Evolutionary conservation across 2,797 vertebrate species (phyloP), one percentile per base, ranked within the genome.

Genomic region (Sandelia bainsii): DNA sequence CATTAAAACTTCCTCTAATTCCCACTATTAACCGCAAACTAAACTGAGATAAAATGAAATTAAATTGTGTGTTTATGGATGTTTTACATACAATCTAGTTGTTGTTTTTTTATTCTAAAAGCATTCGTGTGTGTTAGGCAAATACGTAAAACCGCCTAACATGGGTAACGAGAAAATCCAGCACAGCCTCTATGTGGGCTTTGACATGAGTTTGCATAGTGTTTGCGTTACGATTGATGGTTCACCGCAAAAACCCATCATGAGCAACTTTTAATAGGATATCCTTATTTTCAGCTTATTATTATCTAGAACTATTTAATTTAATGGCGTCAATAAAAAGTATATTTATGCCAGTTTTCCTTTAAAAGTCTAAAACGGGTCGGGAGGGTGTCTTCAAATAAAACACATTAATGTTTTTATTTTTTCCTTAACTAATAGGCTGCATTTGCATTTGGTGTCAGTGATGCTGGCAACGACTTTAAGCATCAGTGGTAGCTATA

Each of bases 141-240:
- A 65, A 77, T 63, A 62, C n/a, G 10, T 8, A 20, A 37, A 53
- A 16, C 44, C n/a, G 19, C 19, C n/a, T 17, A 59, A 29, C 48
- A n/a, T 25, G 51, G 3, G 3, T 51, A 58, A 68, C 6, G 1
- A 42, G 58, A 27, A 50, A 53, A 69, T 25, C 25, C 17, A 44
- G 29, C 51, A 42, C 17, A 2, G 23, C 17, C 2, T 10, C n/a
- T 51, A 22, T 4, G 10, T 8, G 60, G 49, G 32, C 32, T 34
- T 34, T 51, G 6, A 9, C 10, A 20, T 0, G 4, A 65, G 4
- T 64, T 69, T 78, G 52, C 64, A 46, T 56, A 27, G 58, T 10
- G 44, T 12, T 61, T 46, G 5, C 12, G 12, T 62, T 44, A 11
- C 13, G 39, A 9, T 45, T 61, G 0, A 39, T 12, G 46, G 22